Conservation (phyloP, 1,140 invertebrate species). For the Ptiloglossa arizonensis region DNA sequence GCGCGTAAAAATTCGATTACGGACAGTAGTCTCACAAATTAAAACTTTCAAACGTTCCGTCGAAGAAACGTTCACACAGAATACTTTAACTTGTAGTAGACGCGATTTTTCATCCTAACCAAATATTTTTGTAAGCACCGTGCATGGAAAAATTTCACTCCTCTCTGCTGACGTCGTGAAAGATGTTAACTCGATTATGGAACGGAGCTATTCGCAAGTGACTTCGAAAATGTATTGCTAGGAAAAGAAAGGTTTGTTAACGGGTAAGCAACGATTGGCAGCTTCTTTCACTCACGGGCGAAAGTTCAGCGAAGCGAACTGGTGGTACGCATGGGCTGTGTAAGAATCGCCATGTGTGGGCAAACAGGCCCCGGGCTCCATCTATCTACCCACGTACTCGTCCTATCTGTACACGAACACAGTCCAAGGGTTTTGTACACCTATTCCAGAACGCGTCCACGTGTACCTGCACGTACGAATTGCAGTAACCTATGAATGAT, state of each 20-base stretch:
- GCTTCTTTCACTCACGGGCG: slow-evolving; percentile 32
- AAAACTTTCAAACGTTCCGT: too few species aligned
- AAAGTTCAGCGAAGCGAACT: slow-evolving; percentile 46
- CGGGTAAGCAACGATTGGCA: slow-evolving; percentile 40
- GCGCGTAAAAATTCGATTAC: too few species aligned
- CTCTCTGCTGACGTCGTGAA: too few species aligned
- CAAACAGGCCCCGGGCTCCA: slow-evolving; percentile 73
- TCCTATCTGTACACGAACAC: slow-evolving; percentile 4
- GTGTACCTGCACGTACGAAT: slow-evolving; percentile 16
- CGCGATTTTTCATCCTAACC: too few species aligned
- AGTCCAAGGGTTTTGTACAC: not conserved
- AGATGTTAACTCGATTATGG: not conserved
- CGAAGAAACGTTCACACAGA: too few species aligned
- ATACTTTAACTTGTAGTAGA: too few species aligned
- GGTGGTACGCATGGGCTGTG: slow-evolving; percentile 14
- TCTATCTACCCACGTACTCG: slow-evolving; percentile 70
- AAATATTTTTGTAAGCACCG: too few species aligned
- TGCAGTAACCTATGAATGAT: slow-evolving; percentile 59
- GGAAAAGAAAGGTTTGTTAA: not conserved
- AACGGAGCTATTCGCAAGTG: slow-evolving; percentile 2
- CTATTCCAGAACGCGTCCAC: not conserved
- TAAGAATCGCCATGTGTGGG: slow-evolving; percentile 68
- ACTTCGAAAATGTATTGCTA: slow-evolving; percentile 1
- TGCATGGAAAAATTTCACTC: too few species aligned
- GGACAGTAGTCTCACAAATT: too few species aligned